Base-by-base conservation (phyloP, 2,888 invertebrate genomes). In the Rhynchonema sp. region DNA sequence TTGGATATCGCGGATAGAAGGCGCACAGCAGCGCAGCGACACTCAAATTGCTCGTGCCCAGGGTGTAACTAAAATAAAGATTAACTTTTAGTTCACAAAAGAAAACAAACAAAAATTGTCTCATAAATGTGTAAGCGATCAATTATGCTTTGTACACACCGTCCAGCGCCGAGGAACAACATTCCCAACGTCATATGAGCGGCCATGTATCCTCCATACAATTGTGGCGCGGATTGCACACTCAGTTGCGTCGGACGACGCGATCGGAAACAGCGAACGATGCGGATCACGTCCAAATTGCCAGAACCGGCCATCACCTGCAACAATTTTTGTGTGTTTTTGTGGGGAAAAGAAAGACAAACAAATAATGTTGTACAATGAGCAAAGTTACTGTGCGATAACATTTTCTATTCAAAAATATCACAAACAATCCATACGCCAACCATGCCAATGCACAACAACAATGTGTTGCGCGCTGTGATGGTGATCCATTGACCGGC, bases 1-100 rank as follows among this genome's bases (percentile, higher is more conserved):
- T 88, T 23, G 94, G 94, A 75, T 90, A 94, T 74, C 91, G 91
- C 0, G 94, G 94, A 76, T 89, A 96, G 73, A 92, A 84, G 0
- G 94, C 87, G 67, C 87, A 86, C 49, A 94, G 78, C 63, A 96
- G 76, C 0, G 89, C 88, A 0, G 90, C 92, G 13, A 92, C 82
- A 0, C 89, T 83, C 38, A 82, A 81, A 1, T 88, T 85, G 1
- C 84, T 81, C 58, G 88, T 75, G 61, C 72, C 72, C 56, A 77
- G 65, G 0, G 75, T 73, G 64, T 72, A 74, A 61, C 75, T 75
- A 62, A 26, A 57, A 29, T 59, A 49, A 9, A 28, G 23, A 9
- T 9, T 13, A 30, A 13, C 26, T 30, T 57, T 6, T 9, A 38
- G 3, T 9, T 22, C 57, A 27, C 23, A 87, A n/a, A n/a, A n/a